Conservation (phyloP, 2,113 vertebrate genomes). For the Clarias batrachus region DNA sequence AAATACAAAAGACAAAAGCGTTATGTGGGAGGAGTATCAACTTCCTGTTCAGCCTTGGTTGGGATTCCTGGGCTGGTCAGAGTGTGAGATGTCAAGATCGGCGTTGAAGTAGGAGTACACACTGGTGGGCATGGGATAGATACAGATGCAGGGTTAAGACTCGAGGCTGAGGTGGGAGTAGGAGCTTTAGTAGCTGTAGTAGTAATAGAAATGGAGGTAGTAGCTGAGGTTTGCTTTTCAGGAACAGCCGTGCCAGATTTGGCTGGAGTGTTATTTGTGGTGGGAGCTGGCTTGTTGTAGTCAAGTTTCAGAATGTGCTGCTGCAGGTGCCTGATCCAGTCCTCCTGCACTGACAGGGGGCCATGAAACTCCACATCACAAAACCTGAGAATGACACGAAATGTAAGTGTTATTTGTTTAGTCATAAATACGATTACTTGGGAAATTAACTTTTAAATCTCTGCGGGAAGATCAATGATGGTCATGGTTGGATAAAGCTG, state of each 20-base stretch:
- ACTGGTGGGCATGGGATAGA: slow-evolving; percentile 4
- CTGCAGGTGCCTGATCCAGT: slow-evolving; percentile 94
- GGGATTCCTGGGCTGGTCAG: neutral
- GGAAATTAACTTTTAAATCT: too few species aligned
- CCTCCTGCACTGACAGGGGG: slow-evolving; percentile 92
- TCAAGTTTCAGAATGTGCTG: slow-evolving; percentile 95
- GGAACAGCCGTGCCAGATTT: slow-evolving; percentile 55
- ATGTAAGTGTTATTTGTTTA: neutral
- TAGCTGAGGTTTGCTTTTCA: slow-evolving; percentile 56
- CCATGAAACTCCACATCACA: slow-evolving; percentile 95
- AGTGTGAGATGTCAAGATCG: slow-evolving; percentile 18
- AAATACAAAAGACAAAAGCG: neutral
- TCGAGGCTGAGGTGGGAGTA: slow-evolving; percentile 19
- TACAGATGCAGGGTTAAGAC: slow-evolving; percentile 16
- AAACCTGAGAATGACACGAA: slow-evolving; percentile 76
- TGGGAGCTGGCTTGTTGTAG: slow-evolving; percentile 80
- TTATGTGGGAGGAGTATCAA: slow-evolving; percentile 44
- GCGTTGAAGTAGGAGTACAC: slow-evolving; percentile 18
- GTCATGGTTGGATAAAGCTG: too few species aligned
- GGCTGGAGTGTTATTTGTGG: slow-evolving; percentile 54
- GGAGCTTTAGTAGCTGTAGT: slow-evolving; percentile 29
- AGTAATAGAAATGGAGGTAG: slow-evolving; percentile 44
- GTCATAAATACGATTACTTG: neutral
- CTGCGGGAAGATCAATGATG: neutral
- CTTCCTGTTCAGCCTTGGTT: slow-evolving; percentile 33